These are phyloP conservation scores for Lasioglossum calceatum DNA, from an alignment of 2,888 invertebrate genomes.

Conservation along the genomic window DNA sequence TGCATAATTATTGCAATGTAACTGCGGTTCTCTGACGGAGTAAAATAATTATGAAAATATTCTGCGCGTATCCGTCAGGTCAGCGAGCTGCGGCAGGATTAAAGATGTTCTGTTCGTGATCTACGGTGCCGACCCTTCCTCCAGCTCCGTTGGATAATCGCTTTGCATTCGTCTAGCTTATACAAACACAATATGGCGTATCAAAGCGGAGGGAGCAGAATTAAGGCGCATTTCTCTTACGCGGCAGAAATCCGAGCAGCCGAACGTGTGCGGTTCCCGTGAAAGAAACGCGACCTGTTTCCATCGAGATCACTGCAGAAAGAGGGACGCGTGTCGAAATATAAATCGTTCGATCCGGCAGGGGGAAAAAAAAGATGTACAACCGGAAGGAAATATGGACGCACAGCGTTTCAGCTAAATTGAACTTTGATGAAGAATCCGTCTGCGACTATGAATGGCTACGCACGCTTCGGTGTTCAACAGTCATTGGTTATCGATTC, in stretches of 20 bases:
- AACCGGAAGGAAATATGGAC: conserved; percentile 45
- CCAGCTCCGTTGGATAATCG: background rate
- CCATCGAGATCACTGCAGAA: conserved; percentile 20
- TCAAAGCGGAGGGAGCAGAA: background rate
- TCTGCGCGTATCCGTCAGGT: background rate
- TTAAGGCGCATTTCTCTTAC: background rate
- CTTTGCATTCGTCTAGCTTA: conserved; percentile 3
- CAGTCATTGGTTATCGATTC: conserved; percentile 36
- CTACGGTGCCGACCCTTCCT: background rate
- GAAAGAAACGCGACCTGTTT: conserved; percentile 21
- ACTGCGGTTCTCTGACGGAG: background rate
- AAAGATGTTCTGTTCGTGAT: background rate
- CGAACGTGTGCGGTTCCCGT: background rate
- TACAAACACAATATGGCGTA: background rate
- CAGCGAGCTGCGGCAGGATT: background rate
- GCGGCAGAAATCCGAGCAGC: background rate
- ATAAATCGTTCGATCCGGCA: conserved; percentile 23
- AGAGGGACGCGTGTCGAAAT: conserved; percentile 21
- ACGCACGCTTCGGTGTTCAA: conserved; percentile 29
- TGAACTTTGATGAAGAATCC: conserved; percentile 64
- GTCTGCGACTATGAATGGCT: conserved; percentile 52
- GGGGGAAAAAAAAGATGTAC: background rate
- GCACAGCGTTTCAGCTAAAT: conserved; percentile 58
- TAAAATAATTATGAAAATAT: background rate
- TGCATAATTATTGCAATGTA: background rate